These are phyloP conservation scores for Gallinago solitaria DNA, from an alignment of 2,797 vertebrate genomes.

Conservation along the genomic window DNA sequence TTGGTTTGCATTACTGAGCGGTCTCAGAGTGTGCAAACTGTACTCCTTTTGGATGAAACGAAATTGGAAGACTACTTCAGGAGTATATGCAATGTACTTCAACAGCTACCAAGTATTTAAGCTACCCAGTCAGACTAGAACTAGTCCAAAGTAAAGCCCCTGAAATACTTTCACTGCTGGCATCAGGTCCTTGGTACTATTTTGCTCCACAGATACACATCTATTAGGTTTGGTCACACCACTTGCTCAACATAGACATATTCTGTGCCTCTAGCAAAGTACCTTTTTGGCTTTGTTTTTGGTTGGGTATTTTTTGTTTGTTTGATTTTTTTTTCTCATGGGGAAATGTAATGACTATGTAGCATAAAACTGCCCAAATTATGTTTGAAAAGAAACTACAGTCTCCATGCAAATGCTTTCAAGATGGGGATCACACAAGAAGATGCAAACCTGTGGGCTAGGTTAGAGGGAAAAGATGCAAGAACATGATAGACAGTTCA, in stretches of 20 bases:
- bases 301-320: too few species aligned
- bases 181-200: background rate
- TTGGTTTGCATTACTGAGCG: fast-evolving
- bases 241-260: background rate
- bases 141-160: background rate
- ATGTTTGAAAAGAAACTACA: background rate
- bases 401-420: background rate
- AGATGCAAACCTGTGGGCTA: background rate
- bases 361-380: background rate
- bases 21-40: background rate
- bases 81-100: background rate
- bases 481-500: background rate
- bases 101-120: background rate
- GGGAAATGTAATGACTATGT: background rate
- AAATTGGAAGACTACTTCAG: background rate
- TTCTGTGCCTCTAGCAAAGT: background rate
- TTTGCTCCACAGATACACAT: background rate
- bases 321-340: background rate
- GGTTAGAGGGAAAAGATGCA: background rate
- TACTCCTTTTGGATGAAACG: background rate
- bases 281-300: background rate
- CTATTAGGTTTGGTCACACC: background rate
- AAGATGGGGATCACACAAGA: background rate
- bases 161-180: background rate
- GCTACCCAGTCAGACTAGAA: background rate